Base-by-base conservation (phyloP, 2,113 vertebrate species). In the Trematocara marginatum region DNA sequence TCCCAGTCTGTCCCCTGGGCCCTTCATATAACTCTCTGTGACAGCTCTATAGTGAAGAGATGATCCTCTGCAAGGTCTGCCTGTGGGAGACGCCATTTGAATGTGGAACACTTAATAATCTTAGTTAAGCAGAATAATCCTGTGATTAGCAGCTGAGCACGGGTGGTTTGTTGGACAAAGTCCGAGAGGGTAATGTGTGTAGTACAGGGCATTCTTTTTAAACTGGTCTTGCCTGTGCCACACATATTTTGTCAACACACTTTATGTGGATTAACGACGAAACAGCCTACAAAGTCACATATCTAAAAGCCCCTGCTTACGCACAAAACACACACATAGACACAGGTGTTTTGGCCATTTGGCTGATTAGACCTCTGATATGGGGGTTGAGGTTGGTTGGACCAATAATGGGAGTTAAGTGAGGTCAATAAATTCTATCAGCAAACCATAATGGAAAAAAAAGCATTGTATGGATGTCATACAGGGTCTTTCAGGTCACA, bases 111-210 rank as follows among this genome's bases (percentile, higher is more conserved):
- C 83, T 74, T 95, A 94, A 96, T 93, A 95, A 93, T 89, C 87
- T 96, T 95, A 95, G 91, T 86, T 90, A 78, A 91, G 87, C 79
- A 51, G 86, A 93, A 83, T 96, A 95, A 96, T 95, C 94, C 94
- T 52, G 86, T 90, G 91, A 95, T 93, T 93, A 95, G 90, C 83
- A 91, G 92, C 90, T 91, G 88, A 94, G 87, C 59, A 35, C 81
- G 31, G 83, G 64, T 82, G 74, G 71, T 80, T 79, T 89, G 76
- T 56, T 88, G 80, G 31, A 61, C 66, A 87, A 54, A 20, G 61
- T 61, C 78, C 80, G 78, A 35, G 51, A 87, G 59, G 83, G 74
- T 51, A 86, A 83, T 54, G 31, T 34, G 42, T 82, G 42, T 6
- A 54, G 82, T 20, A 31, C 7, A 82, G 40, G 35, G 9, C 29